Base-by-base conservation (phyloP, 2,888 invertebrate species). In the Halictus ligatus region DNA sequence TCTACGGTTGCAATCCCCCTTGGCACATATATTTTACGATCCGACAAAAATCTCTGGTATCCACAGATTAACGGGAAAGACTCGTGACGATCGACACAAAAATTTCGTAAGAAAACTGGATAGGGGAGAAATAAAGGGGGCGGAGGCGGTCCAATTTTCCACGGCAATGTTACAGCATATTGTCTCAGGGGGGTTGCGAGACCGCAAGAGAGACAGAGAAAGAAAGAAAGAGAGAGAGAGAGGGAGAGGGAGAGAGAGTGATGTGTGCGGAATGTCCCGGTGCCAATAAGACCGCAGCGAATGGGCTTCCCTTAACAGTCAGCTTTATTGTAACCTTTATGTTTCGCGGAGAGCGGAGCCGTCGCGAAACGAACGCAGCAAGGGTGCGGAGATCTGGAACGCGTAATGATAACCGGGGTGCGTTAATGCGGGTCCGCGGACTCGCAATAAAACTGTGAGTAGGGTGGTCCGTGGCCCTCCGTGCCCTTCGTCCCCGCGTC, bases 371-470 rank as follows among this genome's bases (percentile, higher is more conserved):
- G 60, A 78, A 69, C 21, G 43, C n/a, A n/a, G 71, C 21, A n/a
- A 64, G 79, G 76, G 85, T 73, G 85, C 35, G 71, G 75, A 50
- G 78, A 76, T 40, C 74, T 35, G 85, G 69, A 75, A 82, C 83
- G 78, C 80, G 85, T 89, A 89, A 90, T 88, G 83, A 84, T 87
- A 81, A 83, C 79, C 82, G 81, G 90, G 90, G 86, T 87, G 90
- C 89, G 87, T 89, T 89, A 90, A 89, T 89, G 87, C 54, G 82
- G 84, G 84, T 84, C 81, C 79, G 64, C 35, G 79, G 80, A 71
- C 50, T 50, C 72, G 89, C 88, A 90, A 90, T 90, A 90, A 90
- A 90, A 90, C 84, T 89, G 83, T 83, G 69, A 78, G 78, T 73
- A 83, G 88, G 88, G 80, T 72, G 78, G 80, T 64, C 80, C 82